phyloP scores from a whole-genome alignment of 2,797 vertebrate genomes.

The Myotis findleyi region DNA sequence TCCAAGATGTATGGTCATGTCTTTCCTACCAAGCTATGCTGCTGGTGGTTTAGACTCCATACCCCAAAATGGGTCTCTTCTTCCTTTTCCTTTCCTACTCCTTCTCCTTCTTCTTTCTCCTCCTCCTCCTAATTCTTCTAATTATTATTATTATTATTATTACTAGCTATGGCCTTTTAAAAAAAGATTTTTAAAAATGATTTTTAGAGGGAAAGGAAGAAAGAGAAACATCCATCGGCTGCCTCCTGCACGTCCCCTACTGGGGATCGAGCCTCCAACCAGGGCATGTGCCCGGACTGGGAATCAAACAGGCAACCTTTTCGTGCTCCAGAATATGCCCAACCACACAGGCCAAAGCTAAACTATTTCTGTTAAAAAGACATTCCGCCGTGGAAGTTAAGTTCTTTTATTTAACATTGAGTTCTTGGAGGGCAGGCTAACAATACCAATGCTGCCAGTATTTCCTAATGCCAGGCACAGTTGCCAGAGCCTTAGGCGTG shows the following conservation, averaged over 20 bases:
- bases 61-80: not conserved
- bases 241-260: not conserved
- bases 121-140: not conserved
- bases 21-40: not conserved
- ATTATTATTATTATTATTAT: too few relatives aligned
- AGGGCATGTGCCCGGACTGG: not conserved
- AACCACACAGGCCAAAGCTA: not conserved
- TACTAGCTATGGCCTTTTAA: not conserved
- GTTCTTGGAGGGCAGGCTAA: not conserved
- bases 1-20: not conserved
- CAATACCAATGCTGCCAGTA: not conserved
- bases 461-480: not conserved
- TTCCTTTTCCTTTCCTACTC: not conserved
- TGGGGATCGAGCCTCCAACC: not conserved
- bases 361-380: not conserved
- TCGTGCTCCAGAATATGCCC: not conserved
- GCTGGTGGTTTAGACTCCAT: not conserved
- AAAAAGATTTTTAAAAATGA: not conserved
- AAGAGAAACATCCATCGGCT: not conserved
- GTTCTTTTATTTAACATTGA: not conserved
- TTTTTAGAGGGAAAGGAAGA: not conserved
- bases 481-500: not conserved
- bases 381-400: not conserved
- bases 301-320: not conserved
- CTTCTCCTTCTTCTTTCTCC: not conserved